Conservation (phyloP, 2,888 invertebrate genomes). For the Dioctria linearis region DNA sequence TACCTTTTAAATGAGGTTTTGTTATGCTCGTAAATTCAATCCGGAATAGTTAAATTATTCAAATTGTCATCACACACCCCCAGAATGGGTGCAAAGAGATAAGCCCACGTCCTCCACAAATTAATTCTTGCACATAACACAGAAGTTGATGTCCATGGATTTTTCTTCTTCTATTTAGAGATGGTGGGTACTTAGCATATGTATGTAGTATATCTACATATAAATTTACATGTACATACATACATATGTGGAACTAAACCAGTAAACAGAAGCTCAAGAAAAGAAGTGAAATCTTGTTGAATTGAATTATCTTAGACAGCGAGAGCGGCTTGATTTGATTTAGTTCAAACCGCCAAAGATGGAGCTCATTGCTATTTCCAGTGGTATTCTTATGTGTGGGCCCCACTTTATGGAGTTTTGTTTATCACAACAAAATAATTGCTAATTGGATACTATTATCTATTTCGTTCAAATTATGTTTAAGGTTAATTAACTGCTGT, state of each 20-base stretch:
- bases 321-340: constrained; percentile 31
- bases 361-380: constrained; percentile 9
- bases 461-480: neutral
- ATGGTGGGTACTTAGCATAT: neutral
- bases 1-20: constrained; percentile 53
- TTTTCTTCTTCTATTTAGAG: constrained; percentile 1
- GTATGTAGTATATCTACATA: too few relatives aligned
- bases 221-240: too few relatives aligned
- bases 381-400: constrained; percentile 18
- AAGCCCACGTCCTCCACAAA: constrained; percentile 46
- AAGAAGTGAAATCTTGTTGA: neutral
- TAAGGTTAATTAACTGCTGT: too few relatives aligned
- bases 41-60: constrained; percentile 54
- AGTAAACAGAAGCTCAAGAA: constrained; percentile 23
- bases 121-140: constrained; percentile 15
- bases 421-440: constrained; percentile 3
- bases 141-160: constrained; percentile 32
- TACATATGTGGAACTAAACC: neutral
- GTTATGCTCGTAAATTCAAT: constrained; percentile 52
- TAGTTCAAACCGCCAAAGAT: constrained; percentile 36
- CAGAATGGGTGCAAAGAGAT: constrained; percentile 22
- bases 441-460: constrained; percentile 35
- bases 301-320: constrained; percentile 40
- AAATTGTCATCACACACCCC: constrained; percentile 54
- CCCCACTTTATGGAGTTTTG: constrained; percentile 24